Conservation (phyloP, 1,140 invertebrate genomes). For the Drosophila arawakana region DNA sequence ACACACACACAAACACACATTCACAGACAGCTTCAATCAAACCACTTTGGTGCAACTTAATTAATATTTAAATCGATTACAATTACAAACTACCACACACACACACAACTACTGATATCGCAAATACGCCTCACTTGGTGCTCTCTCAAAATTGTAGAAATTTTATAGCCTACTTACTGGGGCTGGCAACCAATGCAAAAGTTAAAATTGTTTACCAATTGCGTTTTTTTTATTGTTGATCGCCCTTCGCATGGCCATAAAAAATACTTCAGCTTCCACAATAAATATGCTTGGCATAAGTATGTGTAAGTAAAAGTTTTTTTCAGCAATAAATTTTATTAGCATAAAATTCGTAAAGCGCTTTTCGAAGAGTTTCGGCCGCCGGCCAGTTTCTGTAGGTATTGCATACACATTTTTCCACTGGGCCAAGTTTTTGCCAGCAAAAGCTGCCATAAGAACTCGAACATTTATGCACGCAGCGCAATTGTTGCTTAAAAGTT, state of each 20-base stretch:
- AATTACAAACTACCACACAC: slow-evolving; percentile 10
- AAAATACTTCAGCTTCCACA: slow-evolving; percentile 57
- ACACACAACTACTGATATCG: slow-evolving; percentile 12
- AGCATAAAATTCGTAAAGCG: slow-evolving; percentile 65
- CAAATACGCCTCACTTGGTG: neutral
- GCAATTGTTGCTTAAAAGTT: slow-evolving; percentile 19
- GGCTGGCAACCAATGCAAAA: slow-evolving; percentile 27
- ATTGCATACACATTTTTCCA: slow-evolving; percentile 24
- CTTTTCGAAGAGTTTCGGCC: slow-evolving; percentile 52
- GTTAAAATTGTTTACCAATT: slow-evolving; percentile 55
- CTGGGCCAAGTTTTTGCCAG: slow-evolving; percentile 9
- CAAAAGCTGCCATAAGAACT: neutral
- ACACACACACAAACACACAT: too few species aligned
- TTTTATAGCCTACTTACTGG: slow-evolving; percentile 42
- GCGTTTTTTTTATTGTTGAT: slow-evolving; percentile 38
- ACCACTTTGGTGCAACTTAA: slow-evolving; percentile 41
- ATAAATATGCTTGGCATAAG: slow-evolving; percentile 60
- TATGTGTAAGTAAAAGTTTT: slow-evolving; percentile 37
- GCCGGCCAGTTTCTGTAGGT: slow-evolving; percentile 33
- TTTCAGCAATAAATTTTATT: slow-evolving; percentile 59
- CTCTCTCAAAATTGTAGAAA: slow-evolving; percentile 16
- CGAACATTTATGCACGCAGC: neutral
- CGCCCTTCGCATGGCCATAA: slow-evolving; percentile 17
- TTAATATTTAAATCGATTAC: slow-evolving; percentile 64
- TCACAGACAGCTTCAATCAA: neutral